Percentiles rank a stretch among this genome's conserved stretches.
phyloP scores from a whole-genome alignment of 1,140 invertebrate species.

The Pseudomyrmex pallidus region DNA sequence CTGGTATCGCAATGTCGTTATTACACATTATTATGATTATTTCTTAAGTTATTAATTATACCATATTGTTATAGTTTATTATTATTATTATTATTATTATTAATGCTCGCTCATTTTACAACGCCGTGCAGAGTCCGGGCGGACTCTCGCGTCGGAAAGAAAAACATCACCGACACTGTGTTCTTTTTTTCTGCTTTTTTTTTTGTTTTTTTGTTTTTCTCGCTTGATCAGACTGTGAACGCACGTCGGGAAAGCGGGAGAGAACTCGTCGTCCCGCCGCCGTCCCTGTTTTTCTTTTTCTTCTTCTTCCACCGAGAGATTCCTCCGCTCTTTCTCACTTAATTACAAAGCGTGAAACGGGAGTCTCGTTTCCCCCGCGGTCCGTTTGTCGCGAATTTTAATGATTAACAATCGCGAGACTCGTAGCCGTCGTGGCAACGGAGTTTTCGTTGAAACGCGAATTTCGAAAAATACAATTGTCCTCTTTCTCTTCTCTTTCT shows the following conservation, averaged over 20 bases:
- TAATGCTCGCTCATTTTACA: conserved; percentile 64
- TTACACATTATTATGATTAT: conserved; percentile 71
- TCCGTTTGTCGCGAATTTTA: conserved; percentile 32
- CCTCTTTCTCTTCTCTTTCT: conserved; percentile 20
- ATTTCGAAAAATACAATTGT: conserved; percentile 58
- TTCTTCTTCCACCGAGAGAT: too few species aligned
- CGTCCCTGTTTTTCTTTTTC: background rate
- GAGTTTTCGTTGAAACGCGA: conserved; percentile 59
- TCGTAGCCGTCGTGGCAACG: conserved; percentile 53
- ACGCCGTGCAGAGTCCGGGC: conserved; percentile 57
- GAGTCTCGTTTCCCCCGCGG: conserved; percentile 30
- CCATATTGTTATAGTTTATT: conserved; percentile 67
- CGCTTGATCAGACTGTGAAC: conserved; percentile 32
- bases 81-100: conserved; percentile 74
- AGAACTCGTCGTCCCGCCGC: conserved; percentile 12
- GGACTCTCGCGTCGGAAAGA: conserved; percentile 36
- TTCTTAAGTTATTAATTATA: conserved; percentile 65
- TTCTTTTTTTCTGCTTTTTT: too few species aligned
- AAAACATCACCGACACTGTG: conserved; percentile 39
- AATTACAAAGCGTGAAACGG: conserved; percentile 70
- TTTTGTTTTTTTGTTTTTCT: background rate
- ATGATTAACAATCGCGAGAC: conserved; percentile 58
- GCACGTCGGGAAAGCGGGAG: conserved; percentile 1
- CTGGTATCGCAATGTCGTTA: conserved; percentile 66
- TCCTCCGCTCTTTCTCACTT: conserved; percentile 47